Evolutionary conservation across 2,888 invertebrate genomes (phyloP).

Genomic region (Luperina nickerlii): DNA sequence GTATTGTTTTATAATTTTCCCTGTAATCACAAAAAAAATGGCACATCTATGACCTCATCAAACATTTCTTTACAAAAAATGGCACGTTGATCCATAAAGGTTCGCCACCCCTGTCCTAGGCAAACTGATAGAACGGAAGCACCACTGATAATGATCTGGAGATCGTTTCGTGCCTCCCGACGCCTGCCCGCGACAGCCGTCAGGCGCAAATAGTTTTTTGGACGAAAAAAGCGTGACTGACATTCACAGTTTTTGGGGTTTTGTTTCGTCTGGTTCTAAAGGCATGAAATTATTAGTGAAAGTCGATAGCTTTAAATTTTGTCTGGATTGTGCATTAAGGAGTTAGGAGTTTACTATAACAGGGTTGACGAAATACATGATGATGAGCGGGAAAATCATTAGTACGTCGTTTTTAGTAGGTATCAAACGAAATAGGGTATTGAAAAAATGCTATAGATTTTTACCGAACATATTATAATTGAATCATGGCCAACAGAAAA

Average conservation of each 20-base stretch:
- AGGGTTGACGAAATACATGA: background rate
- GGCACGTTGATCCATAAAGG: no score
- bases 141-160: conserved; percentile 75
- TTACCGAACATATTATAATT: background rate
- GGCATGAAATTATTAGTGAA: background rate
- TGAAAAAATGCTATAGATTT: background rate
- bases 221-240: conserved; percentile 25
- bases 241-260: conserved; percentile 11
- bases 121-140: conserved; percentile 69
- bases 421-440: background rate
- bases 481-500: conserved; percentile 11
- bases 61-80: no score
- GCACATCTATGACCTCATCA: no score
- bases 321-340: background rate
- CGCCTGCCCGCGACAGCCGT: conserved; percentile 64
- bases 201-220: conserved; percentile 56
- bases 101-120: no score
- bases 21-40: no score
- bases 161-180: conserved; percentile 63
- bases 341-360: no score
- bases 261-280: conserved; percentile 13
- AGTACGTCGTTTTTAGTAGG: background rate
- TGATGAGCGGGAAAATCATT: background rate
- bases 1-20: no score
- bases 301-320: background rate